Base-by-base conservation (phyloP, 2,888 invertebrate species). In the Folsomia manolachei region DNA sequence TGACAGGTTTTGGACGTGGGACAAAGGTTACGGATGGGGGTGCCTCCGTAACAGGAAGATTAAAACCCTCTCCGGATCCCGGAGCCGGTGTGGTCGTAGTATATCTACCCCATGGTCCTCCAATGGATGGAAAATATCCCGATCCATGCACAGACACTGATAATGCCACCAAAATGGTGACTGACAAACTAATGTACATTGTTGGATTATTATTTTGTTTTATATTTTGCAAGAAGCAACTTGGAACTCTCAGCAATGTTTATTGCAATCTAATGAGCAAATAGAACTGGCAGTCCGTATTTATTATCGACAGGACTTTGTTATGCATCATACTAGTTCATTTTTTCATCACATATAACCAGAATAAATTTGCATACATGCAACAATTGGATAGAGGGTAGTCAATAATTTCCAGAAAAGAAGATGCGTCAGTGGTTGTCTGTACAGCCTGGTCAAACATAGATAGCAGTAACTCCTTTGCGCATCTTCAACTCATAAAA, bases 71-170 rank as follows among this genome's bases (percentile, higher is more conserved):
- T 9, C 18, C 39, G 2, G 26, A 1, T n/a, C 14, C 24, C 2
- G 24, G 21, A 2, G 62, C 23, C 4, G 27, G 27, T 1, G 25
- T 25, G 7, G 65, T 66, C 2, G 65, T 52, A 1, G 65, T 66
- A 39, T 66, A 66, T 23, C 65, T n/a, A 14, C 21, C 1, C 52
- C 51, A 52, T 39, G 65, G 52, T 4, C 65, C 65, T 2, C 65
- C 65, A 39, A 66, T 52, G n/a, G 65, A 25, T 4, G 65, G 65
- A 23, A 27, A 24, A 24, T 66, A 52, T 4, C 65, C 65, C 7
- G 65, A 52, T 1, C 65, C 65, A 9, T 21, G 21, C 7, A 51
- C 51, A 11, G 65, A 39, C 9, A 52, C 52, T 9, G 19, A n/a
- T 19, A 56, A 56, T 56, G 11, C 56, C 7, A 56, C 18, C 7